These are phyloP conservation scores for Euthynnus affinis DNA, from an alignment of 2,797 vertebrate species.

Conservation along the genomic window DNA sequence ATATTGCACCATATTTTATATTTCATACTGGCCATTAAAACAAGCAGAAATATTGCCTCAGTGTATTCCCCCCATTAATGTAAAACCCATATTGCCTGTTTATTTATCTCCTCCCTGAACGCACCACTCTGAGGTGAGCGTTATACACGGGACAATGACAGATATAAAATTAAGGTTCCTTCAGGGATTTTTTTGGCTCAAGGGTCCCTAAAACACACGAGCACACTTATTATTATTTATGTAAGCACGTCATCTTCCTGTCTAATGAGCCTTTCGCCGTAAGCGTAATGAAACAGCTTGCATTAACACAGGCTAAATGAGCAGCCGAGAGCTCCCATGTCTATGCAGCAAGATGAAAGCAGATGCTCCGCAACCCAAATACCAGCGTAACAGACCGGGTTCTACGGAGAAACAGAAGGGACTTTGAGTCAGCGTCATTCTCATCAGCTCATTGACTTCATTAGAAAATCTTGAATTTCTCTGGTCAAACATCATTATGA, in stretches of 20 bases:
- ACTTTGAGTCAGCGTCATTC: constrained; percentile 68
- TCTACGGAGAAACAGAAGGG: constrained; percentile 61
- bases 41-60: not conserved
- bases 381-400: constrained; percentile 57
- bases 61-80: not conserved
- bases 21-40: constrained; percentile 1
- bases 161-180: constrained; percentile 59
- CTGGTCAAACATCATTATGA: constrained; percentile 67
- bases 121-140: constrained; percentile 31
- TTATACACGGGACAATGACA: constrained; percentile 32
- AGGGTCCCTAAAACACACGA: constrained; percentile 70
- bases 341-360: constrained; percentile 79
- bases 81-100: constrained; percentile 9
- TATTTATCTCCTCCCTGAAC: constrained; percentile 4
- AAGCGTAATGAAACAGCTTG: constrained; percentile 81
- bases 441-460: constrained; percentile 76
- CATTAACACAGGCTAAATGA: constrained; percentile 83
- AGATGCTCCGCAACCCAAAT: constrained; percentile 80
- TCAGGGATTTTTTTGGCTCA: constrained; percentile 64
- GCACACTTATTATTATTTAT: constrained; percentile 82
- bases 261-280: constrained; percentile 84
- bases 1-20: not conserved
- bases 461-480: constrained; percentile 59
- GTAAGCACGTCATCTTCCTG: constrained; percentile 80
- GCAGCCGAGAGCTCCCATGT: constrained; percentile 75